Evolutionary conservation across 2,888 invertebrate species (phyloP).

Genomic region (Liopterus haemorrhoidalis): DNA sequence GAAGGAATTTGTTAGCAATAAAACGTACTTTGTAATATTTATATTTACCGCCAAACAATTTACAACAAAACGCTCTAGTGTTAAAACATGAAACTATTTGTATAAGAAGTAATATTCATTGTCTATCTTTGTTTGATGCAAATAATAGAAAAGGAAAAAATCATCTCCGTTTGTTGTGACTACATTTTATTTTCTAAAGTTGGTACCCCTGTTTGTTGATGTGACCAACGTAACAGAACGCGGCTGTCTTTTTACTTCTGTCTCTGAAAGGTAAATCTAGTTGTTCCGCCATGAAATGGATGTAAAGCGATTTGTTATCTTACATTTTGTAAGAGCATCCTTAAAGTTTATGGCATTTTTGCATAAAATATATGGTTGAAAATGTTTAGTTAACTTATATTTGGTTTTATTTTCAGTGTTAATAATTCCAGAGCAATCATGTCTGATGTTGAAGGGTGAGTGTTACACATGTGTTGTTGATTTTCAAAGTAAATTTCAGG

Average conservation of each 20-base stretch:
- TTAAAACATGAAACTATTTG: no score
- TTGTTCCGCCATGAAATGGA: slow-evolving; percentile 8
- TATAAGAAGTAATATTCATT: no score
- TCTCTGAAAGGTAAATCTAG: slow-evolving; percentile 21
- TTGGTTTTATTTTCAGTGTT: slow-evolving; percentile 21
- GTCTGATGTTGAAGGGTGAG: slow-evolving; percentile 81
- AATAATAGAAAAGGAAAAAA: no score
- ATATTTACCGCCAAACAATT: no score
- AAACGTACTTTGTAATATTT: no score
- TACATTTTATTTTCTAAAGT: no score
- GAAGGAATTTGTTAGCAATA: no score
- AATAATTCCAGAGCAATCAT: slow-evolving; percentile 44
- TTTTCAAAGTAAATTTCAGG: no score
- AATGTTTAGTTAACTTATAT: slow-evolving; percentile 10
- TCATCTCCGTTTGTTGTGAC: no score
- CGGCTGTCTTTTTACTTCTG: slow-evolving; percentile 19
- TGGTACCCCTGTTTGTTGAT: no score
- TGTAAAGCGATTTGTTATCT: slow-evolving; percentile 3
- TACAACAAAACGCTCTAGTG: no score
- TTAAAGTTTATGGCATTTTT: slow-evolving; percentile 17
- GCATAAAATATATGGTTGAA: slow-evolving; percentile 2
- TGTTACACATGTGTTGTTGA: slow-evolving; percentile 42
- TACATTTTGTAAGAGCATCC: slow-evolving; percentile 17
- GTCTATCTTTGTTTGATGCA: no score
- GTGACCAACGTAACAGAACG: slow-evolving; percentile 6